phyloP scores from a whole-genome alignment of 1,140 invertebrate genomes.

The Nephotettix cincticeps region DNA sequence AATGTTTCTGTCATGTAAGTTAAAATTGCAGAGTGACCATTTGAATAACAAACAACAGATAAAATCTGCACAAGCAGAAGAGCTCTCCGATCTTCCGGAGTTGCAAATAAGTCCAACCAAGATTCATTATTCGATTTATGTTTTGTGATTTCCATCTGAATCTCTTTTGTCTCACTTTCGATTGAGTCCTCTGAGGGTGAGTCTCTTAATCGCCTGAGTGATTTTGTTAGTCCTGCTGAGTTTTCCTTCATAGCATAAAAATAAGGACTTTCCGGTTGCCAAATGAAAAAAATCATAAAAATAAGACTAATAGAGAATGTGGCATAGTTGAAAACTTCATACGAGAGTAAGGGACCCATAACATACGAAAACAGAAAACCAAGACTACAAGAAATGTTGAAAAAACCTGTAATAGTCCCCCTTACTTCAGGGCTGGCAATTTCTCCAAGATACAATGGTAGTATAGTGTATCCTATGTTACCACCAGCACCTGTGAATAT shows the following conservation, averaged over 20 bases:
- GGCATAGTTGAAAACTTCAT: constrained; percentile 62
- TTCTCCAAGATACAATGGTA: constrained; percentile 85
- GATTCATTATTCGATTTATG: constrained; percentile 32
- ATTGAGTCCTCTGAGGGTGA: constrained; percentile 37
- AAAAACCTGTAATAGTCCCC: constrained; percentile 62
- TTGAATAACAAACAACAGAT: constrained; percentile 34
- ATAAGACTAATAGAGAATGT: constrained; percentile 59
- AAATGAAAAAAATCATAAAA: constrained; percentile 65
- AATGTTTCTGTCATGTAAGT: constrained; percentile 31
- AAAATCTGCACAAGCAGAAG: constrained; percentile 35
- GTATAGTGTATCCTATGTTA: constrained; percentile 70
- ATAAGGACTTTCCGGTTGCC: constrained; percentile 81
- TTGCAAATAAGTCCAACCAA: constrained; percentile 34
- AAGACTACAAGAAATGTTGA: constrained; percentile 72
- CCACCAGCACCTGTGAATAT: constrained; percentile 52
- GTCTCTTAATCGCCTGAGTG: constrained; percentile 63
- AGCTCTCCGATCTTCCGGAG: constrained; percentile 30
- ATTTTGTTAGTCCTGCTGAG: constrained; percentile 58
- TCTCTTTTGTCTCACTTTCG: constrained; percentile 35
- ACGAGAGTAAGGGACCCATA: constrained; percentile 71
- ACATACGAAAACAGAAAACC: constrained; percentile 72
- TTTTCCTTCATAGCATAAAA: constrained; percentile 62
- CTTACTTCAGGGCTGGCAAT: constrained; percentile 53
- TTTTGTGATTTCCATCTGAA: constrained; percentile 32
- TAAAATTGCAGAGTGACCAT: constrained; percentile 36